A percentile compares a stretch with the other conserved stretches of the same genome.
Conservation (phyloP, 2,797 vertebrate species). For the Enoplosus armatus region DNA sequence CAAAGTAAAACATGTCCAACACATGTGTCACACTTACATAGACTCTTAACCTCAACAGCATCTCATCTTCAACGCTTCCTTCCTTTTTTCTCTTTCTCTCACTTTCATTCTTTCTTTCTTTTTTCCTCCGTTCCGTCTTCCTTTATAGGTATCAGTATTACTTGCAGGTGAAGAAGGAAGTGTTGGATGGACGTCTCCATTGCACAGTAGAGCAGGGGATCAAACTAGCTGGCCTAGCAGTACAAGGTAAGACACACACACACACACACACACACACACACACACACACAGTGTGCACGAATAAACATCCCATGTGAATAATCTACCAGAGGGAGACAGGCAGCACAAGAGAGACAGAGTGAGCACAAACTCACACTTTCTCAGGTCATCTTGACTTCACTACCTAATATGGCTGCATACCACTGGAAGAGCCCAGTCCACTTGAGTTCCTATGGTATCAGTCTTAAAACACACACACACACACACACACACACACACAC, state of each 20-base stretch:
- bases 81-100: neutral
- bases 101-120: neutral
- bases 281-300: conserved; percentile 17
- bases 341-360: conserved; percentile 56
- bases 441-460: conserved; percentile 82
- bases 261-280: conserved; percentile 19
- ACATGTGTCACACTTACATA: neutral
- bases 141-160: conserved; percentile 95
- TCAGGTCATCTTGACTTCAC: conserved; percentile 79
- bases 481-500: conserved; percentile 49
- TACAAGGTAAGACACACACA: conserved; percentile 89
- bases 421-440: conserved; percentile 76
- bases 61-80: neutral
- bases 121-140: neutral
- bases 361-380: conserved; percentile 75
- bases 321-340: conserved; percentile 55
- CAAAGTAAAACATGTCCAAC: neutral
- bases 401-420: conserved; percentile 85
- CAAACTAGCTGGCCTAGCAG: conserved; percentile 93
- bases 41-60: neutral
- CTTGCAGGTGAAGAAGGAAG: conserved; percentile 96
- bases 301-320: conserved; percentile 59
- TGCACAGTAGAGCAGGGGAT: conserved; percentile 92
- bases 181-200: conserved; percentile 92
- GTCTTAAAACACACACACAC: conserved; percentile 52